A percentile compares a stretch with the other conserved stretches of the same genome.
Evolutionary conservation across 30 jellyfish, hydroid and myxozoan species (phyloP).

Genomic region (Cassiopea andromeda): DNA sequence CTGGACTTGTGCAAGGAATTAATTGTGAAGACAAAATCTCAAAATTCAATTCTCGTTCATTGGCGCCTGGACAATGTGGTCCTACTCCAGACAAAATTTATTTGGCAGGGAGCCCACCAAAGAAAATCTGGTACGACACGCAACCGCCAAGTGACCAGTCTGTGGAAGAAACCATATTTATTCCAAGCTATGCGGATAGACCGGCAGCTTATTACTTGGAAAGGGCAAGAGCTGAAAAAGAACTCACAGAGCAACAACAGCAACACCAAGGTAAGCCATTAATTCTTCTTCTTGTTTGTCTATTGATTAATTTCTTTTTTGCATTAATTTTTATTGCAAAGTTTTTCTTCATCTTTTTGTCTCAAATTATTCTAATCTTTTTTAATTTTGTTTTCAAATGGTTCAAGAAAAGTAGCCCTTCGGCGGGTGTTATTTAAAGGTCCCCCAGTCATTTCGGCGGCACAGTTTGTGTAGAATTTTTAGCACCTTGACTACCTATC

Average conservation of each 20-base stretch:
- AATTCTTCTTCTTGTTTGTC: neutral
- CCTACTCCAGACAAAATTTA: conserved; percentile 61
- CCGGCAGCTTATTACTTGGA: conserved; percentile 71
- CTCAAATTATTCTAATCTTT: no score
- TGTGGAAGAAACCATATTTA: conserved; percentile 36
- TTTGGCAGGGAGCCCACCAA: conserved; percentile 78
- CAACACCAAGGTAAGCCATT: conserved; percentile 43
- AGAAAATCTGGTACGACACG: conserved; percentile 41
- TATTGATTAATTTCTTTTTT: neutral
- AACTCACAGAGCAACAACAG: conserved; percentile 6
- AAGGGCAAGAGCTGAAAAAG: conserved; percentile 39
- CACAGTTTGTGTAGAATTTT: no score
- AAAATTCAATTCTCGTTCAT: conserved; percentile 73
- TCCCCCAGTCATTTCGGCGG: no score
- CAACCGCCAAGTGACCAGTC: conserved; percentile 9
- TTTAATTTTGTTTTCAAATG: no score
- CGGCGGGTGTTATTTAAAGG: no score
- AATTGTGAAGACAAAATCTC: conserved; percentile 80
- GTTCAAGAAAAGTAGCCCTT: no score
- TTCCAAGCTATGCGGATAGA: conserved; percentile 71
- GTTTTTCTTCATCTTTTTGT: no score
- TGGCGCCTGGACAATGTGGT: conserved; percentile 86
- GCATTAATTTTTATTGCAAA: neutral
- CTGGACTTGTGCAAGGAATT: conserved; percentile 87
- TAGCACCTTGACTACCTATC: no score